Conservation (phyloP, 2,797 vertebrate species). For the Sphaeramia orbicularis region DNA sequence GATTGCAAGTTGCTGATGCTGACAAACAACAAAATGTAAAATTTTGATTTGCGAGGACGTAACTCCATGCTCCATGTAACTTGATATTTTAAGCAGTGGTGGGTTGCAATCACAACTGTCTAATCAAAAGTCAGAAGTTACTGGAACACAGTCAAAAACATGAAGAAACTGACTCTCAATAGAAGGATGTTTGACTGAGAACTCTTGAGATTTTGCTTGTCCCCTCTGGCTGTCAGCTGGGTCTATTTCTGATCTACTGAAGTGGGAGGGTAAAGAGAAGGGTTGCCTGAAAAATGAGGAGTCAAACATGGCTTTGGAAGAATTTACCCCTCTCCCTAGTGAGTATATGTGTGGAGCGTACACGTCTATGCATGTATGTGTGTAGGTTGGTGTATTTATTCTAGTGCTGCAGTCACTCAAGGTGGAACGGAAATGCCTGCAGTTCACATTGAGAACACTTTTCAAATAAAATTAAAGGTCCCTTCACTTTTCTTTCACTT, state of each 20-base stretch:
- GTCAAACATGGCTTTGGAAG: conserved; percentile 54
- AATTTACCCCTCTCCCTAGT: conserved; percentile 47
- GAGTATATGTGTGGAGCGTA: conserved; percentile 11
- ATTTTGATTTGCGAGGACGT: conserved; percentile 21
- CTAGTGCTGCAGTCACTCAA: conserved; percentile 43
- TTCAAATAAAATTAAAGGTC: conserved; percentile 61
- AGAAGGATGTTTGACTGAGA: conserved; percentile 30
- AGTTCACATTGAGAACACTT: conserved; percentile 39
- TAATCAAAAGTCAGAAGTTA: conserved; percentile 23
- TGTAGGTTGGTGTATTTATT: conserved; percentile 24
- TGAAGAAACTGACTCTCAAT: conserved; percentile 34
- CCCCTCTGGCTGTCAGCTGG: conserved; percentile 38
- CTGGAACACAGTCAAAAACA: conserved; percentile 19
- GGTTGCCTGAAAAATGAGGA: conserved; percentile 46
- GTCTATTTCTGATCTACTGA: conserved; percentile 57
- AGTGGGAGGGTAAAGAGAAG: conserved; percentile 30
- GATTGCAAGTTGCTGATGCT: conserved; percentile 30
- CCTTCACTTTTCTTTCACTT: conserved; percentile 35
- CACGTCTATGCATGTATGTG: conserved; percentile 48
- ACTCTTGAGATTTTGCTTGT: conserved; percentile 46
- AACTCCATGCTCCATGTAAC: conserved; percentile 27
- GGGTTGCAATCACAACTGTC: conserved; percentile 28
- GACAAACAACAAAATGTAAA: conserved; percentile 24
- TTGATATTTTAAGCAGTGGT: conserved; percentile 13
- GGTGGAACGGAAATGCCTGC: conserved; percentile 43